phyloP scores from a whole-genome alignment of 1,140 invertebrate species.

The Drosophila quadrilineata region DNA sequence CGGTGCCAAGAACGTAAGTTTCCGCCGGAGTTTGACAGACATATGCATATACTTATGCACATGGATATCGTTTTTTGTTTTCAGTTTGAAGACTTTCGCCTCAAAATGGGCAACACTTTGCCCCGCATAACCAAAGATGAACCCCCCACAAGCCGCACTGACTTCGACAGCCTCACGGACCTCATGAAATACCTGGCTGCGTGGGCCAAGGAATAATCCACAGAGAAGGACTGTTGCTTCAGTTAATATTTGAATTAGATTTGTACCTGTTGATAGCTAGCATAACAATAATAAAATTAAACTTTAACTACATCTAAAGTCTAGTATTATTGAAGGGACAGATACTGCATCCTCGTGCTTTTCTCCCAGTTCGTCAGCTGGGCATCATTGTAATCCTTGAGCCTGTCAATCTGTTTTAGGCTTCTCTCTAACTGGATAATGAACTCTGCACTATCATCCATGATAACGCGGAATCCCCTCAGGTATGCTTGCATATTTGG shows the following conservation, averaged over 20 bases:
- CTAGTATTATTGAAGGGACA: no score
- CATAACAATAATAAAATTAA: no score
- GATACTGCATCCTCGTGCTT: no score
- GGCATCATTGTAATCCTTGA: conserved; percentile 23
- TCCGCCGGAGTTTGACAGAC: neutral
- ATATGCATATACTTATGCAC: neutral
- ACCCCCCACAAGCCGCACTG: conserved; percentile 90
- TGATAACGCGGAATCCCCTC: conserved; percentile 38
- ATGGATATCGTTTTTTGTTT: neutral
- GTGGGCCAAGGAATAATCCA: conserved; percentile 80
- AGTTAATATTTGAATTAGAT: no score
- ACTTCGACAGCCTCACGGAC: conserved; percentile 92
- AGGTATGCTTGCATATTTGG: conserved; percentile 55
- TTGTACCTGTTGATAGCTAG: conserved; percentile 6
- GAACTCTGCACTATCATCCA: conserved; percentile 29
- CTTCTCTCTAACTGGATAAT: conserved; percentile 22
- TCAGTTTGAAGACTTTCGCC: conserved; percentile 87
- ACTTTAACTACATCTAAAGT: no score
- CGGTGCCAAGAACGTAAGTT: conserved; percentile 88
- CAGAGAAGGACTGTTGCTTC: neutral
- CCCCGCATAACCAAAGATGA: conserved; percentile 91
- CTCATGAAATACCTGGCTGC: conserved; percentile 89
- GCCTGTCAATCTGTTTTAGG: conserved; percentile 21
- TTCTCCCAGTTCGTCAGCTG: no score
- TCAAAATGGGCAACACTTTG: conserved; percentile 87